These are phyloP conservation scores for Dicyrtoma fusca DNA, from an alignment of 2,888 invertebrate genomes.

Conservation along the genomic window DNA sequence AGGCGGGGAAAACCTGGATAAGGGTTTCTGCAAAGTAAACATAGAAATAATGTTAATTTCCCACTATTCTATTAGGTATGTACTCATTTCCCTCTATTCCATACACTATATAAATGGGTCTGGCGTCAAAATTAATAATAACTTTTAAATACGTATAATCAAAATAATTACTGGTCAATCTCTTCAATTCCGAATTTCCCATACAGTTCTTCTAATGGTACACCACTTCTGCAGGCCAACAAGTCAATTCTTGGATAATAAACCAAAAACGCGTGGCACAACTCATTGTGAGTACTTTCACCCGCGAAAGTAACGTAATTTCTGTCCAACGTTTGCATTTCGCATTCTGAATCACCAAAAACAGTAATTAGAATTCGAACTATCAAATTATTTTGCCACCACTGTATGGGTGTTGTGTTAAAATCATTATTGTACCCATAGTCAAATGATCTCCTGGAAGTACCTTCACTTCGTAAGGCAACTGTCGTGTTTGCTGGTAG, in stretches of 20 bases:
- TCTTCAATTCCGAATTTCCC: conserved; percentile 69
- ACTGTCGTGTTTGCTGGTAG: conserved; percentile 24
- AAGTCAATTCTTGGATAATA: conserved; percentile 81
- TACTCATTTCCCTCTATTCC: too few relatives aligned
- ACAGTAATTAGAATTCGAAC: too few relatives aligned
- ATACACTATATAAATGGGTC: too few relatives aligned
- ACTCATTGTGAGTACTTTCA: conserved; percentile 81
- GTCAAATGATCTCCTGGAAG: conserved; percentile 33
- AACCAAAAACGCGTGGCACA: conserved; percentile 81
- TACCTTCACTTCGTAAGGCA: conserved; percentile 16
- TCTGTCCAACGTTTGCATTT: conserved; percentile 19
- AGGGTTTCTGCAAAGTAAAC: too few relatives aligned
- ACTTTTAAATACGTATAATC: too few relatives aligned
- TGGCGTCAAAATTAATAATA: too few relatives aligned
- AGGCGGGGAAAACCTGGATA: background rate
- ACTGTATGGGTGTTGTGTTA: too few relatives aligned
- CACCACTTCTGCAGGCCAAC: conserved; percentile 82
- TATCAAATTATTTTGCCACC: too few relatives aligned
- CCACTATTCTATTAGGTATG: too few relatives aligned
- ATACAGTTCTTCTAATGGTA: conserved; percentile 80
- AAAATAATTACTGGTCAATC: background rate
- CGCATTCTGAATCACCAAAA: conserved; percentile 38
- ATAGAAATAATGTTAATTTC: too few relatives aligned
- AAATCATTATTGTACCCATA: too few relatives aligned
- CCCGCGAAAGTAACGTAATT: conserved; percentile 65